Evolutionary conservation across 2,888 invertebrate genomes (phyloP), one percentile per base, ranked within the genome.

Genomic region (Polydesmus complanatus): DNA sequence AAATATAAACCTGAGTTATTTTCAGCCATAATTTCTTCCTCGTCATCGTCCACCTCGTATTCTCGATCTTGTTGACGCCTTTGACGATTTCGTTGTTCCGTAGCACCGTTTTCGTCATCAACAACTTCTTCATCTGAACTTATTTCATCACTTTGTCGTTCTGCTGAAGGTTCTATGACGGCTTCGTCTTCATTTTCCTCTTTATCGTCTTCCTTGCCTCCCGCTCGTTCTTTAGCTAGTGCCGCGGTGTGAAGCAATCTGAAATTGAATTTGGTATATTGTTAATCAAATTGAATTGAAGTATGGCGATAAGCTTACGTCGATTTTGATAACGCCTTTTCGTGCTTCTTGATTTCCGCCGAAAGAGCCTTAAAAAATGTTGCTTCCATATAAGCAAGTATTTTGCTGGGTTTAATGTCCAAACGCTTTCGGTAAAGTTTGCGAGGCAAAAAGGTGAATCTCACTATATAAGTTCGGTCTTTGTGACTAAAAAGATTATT

Each of bases 341-440:
- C 19, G 64, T 55, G 68, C 68, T 21, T 63, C 56, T 63, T 67
- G 25, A 71, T 66, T 19, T 66, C 64, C 5, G 61, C 61, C 2
- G 70, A 61, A 1, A 74, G 63, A 26, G 66, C 64, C 60, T 67
- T 68, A 22, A 74, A 56, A 61, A 77, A 75, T 1, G 65, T 67
- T 19, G 68, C 79, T 69, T 88, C 86, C 77, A 94, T 84, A 69
- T n/a, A 84, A 84, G 48, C 81, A 78, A 26, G 93, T 74, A 25
- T 91, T 79, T 56, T 80, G 75, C 50, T 78, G 0, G 91, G 88
- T 57, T 80, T 83, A 1, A 91, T 80, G 56, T 79, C 77, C 67
- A 84, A 88, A 57, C 85, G 81, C 1, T 81, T 78, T 68, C 84
- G 83, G 70, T 94, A 94, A 37, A 81, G 81, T 23, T 81, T 76